Percentiles rank a stretch among this genome's conserved stretches.
These are phyloP conservation scores for Incurvaria masculella DNA, from an alignment of 2,888 invertebrate species.

Conservation along the genomic window DNA sequence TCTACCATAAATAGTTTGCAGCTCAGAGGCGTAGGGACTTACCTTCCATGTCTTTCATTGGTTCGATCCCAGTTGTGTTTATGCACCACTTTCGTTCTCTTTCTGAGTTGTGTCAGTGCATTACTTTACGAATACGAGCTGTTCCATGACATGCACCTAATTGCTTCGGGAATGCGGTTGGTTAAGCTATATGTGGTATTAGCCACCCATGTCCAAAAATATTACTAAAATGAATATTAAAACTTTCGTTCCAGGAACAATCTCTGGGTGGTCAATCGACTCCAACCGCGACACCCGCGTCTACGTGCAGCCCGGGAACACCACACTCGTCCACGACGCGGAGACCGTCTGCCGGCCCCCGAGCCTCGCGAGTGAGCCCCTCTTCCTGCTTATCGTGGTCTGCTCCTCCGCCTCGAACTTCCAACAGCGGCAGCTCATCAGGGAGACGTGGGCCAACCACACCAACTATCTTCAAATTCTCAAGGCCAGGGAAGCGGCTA, in stretches of 20 bases:
- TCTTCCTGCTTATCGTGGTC: slow-evolving; percentile 69
- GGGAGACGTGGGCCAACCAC: slow-evolving; percentile 68
- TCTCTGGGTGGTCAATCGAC: slow-evolving; percentile 70
- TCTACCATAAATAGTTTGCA: no score
- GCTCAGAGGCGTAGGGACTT: no score
- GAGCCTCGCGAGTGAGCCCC: slow-evolving; percentile 26
- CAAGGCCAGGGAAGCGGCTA: slow-evolving; percentile 27
- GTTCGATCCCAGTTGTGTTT: no score
- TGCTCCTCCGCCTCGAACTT: slow-evolving; percentile 71
- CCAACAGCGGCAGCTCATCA: slow-evolving; percentile 61
- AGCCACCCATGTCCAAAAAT: no score
- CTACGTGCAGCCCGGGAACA: slow-evolving; percentile 68
- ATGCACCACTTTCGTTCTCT: no score
- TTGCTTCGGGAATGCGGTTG: no score
- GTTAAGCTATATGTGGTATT: no score
- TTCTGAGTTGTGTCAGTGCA: no score
- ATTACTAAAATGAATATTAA: no score
- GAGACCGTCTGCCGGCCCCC: slow-evolving; percentile 47
- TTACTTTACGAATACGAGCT: no score
- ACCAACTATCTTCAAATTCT: slow-evolving; percentile 30
- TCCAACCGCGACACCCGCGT: slow-evolving; percentile 68
- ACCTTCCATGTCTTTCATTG: no score
- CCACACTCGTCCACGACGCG: slow-evolving; percentile 64
- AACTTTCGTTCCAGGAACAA: slow-evolving; percentile 41
- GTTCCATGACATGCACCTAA: no score